Evolutionary conservation across 2,113 vertebrate species (phyloP), one percentile per base, ranked within the genome.

Genomic region (Daphoenositta chrysoptera): DNA sequence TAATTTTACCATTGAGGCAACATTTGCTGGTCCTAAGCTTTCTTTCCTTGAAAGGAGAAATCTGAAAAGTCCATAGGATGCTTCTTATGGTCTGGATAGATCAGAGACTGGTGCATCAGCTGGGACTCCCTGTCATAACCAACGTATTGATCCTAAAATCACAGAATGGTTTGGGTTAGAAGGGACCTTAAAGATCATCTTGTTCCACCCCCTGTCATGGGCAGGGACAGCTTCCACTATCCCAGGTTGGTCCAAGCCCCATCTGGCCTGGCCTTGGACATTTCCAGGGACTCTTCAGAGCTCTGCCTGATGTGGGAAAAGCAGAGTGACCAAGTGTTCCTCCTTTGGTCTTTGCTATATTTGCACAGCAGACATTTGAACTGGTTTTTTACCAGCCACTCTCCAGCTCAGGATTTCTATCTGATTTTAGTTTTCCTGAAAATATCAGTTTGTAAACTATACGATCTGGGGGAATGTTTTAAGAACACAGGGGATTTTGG

Each of bases 201-300:
- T 0, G 0, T 70, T 54, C 7, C 9, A 47, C 4, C 8, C 2
- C 40, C 22, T 87, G 23, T 47, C 9, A 40, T 39, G 30, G 40
- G 4, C 47, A 54, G 10, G n/a, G n/a, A 30, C 40, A 47, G 1
- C 7, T 70, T 78, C 20, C 56, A 47, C n/a, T 61, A 9, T 4
- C 8, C 40, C 73, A 79, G 24, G 8, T 4, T 69, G 14, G 15
- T 83, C 30, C 61, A 68, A 47, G 7, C 6, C 51, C 13, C 1
- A 0, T 47, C n/a, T n/a, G 68, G 0, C 30, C 14, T 61, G 39
- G 24, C 6, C 26, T 19, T 66, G 69, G 17, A 18, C 20, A 21
- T 7, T 60, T 30, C 4, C 69, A 66, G 61, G 39, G 13, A 18
- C 6, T n/a, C 15, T 60, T 44, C 11, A 53, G 24, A 51, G 7